A percentile compares a stretch with the other conserved stretches of the same genome.
Evolutionary conservation across 2,888 invertebrate genomes (phyloP).

Genomic region (Papilio elwesi): DNA sequence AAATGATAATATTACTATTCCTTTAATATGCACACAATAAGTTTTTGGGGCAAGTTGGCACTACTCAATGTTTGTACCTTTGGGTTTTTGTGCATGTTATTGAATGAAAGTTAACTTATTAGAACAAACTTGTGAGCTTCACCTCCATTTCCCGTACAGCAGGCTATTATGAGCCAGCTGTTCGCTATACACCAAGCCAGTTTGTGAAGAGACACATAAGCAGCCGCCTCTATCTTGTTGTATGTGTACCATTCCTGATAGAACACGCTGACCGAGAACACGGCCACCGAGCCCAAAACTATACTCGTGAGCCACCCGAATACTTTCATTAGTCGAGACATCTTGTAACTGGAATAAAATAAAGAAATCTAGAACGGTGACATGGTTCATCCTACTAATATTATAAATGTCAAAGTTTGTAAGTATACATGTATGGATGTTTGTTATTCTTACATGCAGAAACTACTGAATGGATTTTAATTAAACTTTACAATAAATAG

Average conservation of each 20-base stretch:
- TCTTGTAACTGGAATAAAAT: conserved; percentile 62
- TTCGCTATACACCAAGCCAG: conserved; percentile 87
- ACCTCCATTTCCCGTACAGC: conserved; percentile 88
- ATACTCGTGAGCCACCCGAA: conserved; percentile 69
- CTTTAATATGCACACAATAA: no score
- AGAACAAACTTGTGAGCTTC: conserved; percentile 25
- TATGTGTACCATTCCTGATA: conserved; percentile 86
- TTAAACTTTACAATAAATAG: no score
- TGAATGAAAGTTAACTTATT: neutral
- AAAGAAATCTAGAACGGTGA: neutral
- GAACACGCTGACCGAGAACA: conserved; percentile 86
- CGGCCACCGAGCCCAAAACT: conserved; percentile 80
- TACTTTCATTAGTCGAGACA: conserved; percentile 61
- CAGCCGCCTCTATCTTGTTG: conserved; percentile 84
- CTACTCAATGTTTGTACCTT: no score
- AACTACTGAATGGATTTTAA: no score
- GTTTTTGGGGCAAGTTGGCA: no score
- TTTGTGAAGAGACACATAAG: conserved; percentile 87
- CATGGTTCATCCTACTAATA: no score
- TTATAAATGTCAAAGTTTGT: no score
- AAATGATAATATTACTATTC: no score
- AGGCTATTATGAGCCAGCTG: conserved; percentile 87
- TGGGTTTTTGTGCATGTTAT: no score
- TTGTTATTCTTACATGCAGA: no score
- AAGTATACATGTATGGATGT: no score